Evolutionary conservation across 2,113 vertebrate genomes (phyloP).

Genomic region (Centrocercus urophasianus): DNA sequence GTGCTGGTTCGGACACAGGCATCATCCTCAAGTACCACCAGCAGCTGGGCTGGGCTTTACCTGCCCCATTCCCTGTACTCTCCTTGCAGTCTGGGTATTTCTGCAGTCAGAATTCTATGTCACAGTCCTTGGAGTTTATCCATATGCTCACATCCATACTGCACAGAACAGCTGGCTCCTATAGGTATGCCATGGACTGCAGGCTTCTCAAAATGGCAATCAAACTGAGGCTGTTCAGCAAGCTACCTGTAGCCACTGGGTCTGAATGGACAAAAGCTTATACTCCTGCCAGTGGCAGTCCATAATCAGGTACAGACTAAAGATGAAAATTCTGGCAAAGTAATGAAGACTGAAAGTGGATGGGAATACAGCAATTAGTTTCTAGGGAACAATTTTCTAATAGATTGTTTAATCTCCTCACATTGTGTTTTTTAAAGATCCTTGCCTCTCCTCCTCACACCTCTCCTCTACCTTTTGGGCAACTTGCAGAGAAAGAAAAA

Average conservation of each 20-base stretch:
- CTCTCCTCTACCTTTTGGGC: constrained; percentile 18
- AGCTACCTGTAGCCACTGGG: not conserved
- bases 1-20: not conserved
- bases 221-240: not conserved
- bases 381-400: constrained; percentile 1
- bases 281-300: accelerated
- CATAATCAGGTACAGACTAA: not conserved
- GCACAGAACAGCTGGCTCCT: not conserved
- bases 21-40: accelerated
- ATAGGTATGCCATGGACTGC: not conserved
- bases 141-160: accelerated
- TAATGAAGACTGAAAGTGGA: not conserved
- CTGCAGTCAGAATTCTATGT: not conserved
- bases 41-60: accelerated
- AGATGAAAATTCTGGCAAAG: not conserved
- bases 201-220: accelerated
- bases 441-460: constrained; percentile 14
- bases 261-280: not conserved
- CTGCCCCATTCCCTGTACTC: accelerated
- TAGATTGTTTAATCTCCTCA: constrained; percentile 4
- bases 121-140: not conserved
- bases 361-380: constrained; percentile 12
- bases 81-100: not conserved
- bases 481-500: not conserved
- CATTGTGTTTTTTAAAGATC: not conserved